phyloP scores from a whole-genome alignment of 2,113 vertebrate genomes.

The Orthonyx spaldingii region DNA sequence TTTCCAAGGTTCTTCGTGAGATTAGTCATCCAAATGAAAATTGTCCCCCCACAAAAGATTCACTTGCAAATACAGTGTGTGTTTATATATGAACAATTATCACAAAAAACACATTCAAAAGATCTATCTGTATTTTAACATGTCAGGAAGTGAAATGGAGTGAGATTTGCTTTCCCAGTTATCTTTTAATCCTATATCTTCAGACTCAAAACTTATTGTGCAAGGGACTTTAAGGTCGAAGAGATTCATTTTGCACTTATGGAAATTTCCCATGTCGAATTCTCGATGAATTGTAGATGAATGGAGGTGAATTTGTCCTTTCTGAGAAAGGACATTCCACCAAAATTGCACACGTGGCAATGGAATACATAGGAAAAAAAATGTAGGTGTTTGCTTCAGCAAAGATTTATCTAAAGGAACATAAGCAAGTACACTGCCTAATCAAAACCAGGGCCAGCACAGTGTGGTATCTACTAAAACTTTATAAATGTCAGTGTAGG shows the following conservation, averaged over 20 bases:
- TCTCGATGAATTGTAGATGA: background rate
- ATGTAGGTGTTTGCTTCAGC: accelerated
- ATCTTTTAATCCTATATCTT: background rate
- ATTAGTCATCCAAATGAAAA: background rate
- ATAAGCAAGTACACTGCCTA: background rate
- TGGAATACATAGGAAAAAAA: background rate
- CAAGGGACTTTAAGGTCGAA: background rate
- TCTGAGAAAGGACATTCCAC: background rate
- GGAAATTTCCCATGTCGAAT: background rate
- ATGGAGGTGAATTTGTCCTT: background rate
- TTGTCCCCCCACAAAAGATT: background rate
- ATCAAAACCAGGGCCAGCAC: background rate
- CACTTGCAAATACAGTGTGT: background rate
- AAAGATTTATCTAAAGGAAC: accelerated
- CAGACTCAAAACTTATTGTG: background rate
- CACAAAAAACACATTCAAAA: background rate
- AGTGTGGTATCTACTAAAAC: background rate
- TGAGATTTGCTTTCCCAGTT: background rate
- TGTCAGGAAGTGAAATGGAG: background rate
- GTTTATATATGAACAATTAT: background rate
- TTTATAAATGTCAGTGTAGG: background rate
- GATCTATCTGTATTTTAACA: background rate
- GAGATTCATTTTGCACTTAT: background rate
- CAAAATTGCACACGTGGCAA: background rate
- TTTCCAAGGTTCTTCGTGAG: background rate